A percentile compares a stretch with the other conserved stretches of the same genome.
phyloP scores from a whole-genome alignment of 2,797 vertebrate species.

The Sebastes wilsoni region DNA sequence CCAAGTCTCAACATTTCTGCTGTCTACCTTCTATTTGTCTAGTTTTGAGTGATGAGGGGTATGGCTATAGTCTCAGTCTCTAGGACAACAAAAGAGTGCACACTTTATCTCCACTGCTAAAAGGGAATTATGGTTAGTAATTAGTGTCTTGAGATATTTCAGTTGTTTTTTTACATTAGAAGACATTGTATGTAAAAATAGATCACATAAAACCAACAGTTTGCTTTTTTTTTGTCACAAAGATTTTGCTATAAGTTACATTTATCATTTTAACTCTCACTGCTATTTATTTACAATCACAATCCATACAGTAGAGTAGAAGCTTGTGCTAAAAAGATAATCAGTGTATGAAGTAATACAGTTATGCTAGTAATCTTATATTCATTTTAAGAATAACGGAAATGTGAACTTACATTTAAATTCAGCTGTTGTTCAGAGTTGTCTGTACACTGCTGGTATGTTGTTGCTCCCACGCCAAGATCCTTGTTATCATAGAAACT shows the following conservation, averaged over 20 bases:
- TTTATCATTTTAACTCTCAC: not conserved
- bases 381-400: not conserved
- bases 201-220: not conserved
- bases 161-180: not conserved
- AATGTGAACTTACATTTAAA: conserved; percentile 66
- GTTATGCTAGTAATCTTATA: not conserved
- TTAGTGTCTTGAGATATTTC: conserved; percentile 6
- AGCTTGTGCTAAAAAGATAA: not conserved
- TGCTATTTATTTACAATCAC: not conserved
- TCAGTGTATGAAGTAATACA: not conserved
- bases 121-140: not conserved
- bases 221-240: not conserved
- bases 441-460: conserved; percentile 49
- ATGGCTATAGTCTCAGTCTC: conserved; percentile 29
- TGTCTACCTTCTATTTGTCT: conserved; percentile 41
- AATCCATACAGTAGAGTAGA: not conserved
- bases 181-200: not conserved
- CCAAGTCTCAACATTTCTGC: conserved; percentile 43
- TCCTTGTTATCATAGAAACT: conserved; percentile 74
- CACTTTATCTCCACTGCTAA: conserved; percentile 21
- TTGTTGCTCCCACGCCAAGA: conserved; percentile 58
- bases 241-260: not conserved
- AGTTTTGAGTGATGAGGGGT: conserved; percentile 55
- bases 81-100: conserved; percentile 11
- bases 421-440: conserved; percentile 29